Conservation (phyloP, 1,140 invertebrate species). For the Mycetomoellerius zeteki region DNA sequence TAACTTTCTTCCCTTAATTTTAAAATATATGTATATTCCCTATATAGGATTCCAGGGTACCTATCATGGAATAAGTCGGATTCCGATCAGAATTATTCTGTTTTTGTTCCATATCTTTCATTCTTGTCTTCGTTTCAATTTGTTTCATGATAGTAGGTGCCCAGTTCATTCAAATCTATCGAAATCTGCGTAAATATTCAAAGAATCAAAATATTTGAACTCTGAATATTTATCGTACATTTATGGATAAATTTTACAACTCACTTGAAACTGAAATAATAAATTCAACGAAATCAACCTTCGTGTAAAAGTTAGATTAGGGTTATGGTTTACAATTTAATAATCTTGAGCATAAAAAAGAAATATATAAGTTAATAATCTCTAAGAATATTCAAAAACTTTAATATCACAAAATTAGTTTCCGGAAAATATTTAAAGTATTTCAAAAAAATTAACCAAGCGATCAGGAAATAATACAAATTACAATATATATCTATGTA, state of each 20-base stretch:
- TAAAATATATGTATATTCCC: no score
- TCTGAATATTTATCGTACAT: conserved; percentile 1
- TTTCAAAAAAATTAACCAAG: no score
- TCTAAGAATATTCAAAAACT: not conserved
- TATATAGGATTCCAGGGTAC: no score
- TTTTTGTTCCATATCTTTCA: no score
- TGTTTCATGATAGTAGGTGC: no score
- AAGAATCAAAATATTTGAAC: not conserved
- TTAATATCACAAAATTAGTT: not conserved
- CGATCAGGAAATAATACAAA: not conserved
- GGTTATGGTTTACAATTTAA: not conserved
- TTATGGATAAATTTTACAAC: not conserved
- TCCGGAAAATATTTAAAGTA: no score
- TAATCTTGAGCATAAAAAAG: not conserved
- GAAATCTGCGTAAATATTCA: not conserved
- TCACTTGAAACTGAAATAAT: no score
- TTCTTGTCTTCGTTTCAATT: no score
- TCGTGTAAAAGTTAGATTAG: not conserved
- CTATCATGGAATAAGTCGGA: no score
- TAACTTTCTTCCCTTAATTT: no score
- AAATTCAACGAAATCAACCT: not conserved
- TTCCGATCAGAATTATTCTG: no score
- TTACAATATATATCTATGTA: not conserved
- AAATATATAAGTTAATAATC: not conserved
- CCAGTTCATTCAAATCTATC: no score